Conservation (phyloP, 2,113 vertebrate species). For the Pteronura brasiliensis region DNA sequence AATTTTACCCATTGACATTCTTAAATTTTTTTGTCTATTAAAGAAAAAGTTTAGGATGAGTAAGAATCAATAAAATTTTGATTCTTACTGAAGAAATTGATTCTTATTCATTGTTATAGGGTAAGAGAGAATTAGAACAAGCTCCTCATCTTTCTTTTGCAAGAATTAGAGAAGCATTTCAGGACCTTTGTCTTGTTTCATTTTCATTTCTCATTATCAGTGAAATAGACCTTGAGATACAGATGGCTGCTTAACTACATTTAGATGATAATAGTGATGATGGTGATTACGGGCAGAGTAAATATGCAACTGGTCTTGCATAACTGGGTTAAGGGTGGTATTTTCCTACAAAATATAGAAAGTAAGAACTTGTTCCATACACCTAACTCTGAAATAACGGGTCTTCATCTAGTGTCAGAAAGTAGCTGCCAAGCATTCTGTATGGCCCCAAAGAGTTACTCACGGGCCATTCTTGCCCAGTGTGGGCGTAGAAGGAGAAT, state of each 20-base stretch:
- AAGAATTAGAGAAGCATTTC: conserved; percentile 9
- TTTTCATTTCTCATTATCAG: not conserved
- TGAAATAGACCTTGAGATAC: not conserved
- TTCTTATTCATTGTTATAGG: conserved; percentile 16
- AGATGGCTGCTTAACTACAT: not conserved
- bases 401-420: not conserved
- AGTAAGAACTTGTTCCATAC: not conserved
- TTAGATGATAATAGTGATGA: not conserved
- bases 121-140: not conserved
- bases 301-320: not conserved
- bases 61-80: too few relatives aligned
- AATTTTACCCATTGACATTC: not conserved
- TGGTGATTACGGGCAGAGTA: not conserved
- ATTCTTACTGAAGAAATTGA: not conserved
- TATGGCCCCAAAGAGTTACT: not conserved
- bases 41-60: not conserved
- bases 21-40: not conserved
- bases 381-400: not conserved
- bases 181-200: not conserved
- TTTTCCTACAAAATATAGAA: not conserved
- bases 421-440: not conserved
- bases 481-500: not conserved
- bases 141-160: not conserved
- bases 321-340: not conserved
- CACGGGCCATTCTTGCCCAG: not conserved